These are phyloP conservation scores for Chiloscyllium punctatum DNA, from an alignment of 2,797 vertebrate genomes.

Conservation along the genomic window DNA sequence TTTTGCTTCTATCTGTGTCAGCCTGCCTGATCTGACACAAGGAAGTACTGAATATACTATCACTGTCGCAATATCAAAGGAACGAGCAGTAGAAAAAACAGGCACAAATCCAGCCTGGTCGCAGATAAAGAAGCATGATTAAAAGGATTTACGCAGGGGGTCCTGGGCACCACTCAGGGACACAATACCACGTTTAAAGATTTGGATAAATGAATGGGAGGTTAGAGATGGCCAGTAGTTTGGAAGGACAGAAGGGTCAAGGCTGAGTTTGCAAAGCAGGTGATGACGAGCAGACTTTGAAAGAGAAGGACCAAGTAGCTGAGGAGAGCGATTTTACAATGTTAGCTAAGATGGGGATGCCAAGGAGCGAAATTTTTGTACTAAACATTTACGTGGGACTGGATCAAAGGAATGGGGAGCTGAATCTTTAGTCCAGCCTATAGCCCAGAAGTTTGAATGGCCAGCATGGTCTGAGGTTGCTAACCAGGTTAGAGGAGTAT, in stretches of 20 bases:
- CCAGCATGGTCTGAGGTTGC: too few species aligned
- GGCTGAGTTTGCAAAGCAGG: neutral
- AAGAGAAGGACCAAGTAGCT: neutral
- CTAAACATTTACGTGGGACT: neutral
- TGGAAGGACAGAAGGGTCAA: neutral
- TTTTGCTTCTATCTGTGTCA: neutral
- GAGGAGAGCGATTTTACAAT: neutral
- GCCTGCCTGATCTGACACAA: neutral
- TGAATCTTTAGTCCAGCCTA: too few species aligned
- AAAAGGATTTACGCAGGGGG: neutral
- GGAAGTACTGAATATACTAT: neutral
- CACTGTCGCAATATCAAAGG: neutral
- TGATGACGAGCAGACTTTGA: neutral
- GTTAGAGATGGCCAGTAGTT: neutral
- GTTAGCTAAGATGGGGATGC: neutral
- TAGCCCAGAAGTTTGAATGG: too few species aligned
- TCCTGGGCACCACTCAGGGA: neutral
- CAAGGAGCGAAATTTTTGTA: neutral
- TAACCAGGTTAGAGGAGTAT: too few species aligned
- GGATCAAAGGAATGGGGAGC: neutral
- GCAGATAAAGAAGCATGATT: neutral
- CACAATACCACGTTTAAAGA: neutral
- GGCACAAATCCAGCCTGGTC: neutral
- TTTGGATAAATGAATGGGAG: neutral
- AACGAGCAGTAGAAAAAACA: neutral